Evolutionary conservation across 2,888 invertebrate species (phyloP).

Genomic region (Eristalinus aeneus): DNA sequence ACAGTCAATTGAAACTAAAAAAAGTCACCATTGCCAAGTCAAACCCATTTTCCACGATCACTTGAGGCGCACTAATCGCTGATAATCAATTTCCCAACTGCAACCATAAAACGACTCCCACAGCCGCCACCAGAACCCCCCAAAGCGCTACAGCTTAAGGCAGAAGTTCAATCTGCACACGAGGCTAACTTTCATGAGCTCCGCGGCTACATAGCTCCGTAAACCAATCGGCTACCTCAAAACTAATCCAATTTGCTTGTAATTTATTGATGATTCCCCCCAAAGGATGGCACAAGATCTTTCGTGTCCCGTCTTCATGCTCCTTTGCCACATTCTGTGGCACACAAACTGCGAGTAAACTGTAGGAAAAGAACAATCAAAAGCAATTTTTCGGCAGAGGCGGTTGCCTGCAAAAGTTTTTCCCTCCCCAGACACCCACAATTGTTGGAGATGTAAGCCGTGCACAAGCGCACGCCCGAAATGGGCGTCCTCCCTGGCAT

Average conservation of each 20-base stretch:
- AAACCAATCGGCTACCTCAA: constrained; percentile 60
- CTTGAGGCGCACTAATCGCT: not conserved
- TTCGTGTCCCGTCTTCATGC: not conserved
- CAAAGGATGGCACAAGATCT: not conserved
- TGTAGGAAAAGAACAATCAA: constrained; percentile 56
- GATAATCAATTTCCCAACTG: not conserved
- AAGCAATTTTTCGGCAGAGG: constrained; percentile 51
- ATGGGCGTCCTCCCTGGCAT: constrained; percentile 5
- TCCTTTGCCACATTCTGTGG: not conserved
- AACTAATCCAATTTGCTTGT: constrained; percentile 63
- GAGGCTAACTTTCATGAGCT: not conserved
- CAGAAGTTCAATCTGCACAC: not conserved
- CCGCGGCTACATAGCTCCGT: constrained; percentile 10
- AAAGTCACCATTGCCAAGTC: not conserved
- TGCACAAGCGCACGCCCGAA: not conserved
- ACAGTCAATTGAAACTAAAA: too few relatives aligned
- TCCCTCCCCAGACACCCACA: constrained; percentile 39
- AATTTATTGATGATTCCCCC: constrained; percentile 61
- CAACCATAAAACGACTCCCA: not conserved
- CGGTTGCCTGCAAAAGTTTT: constrained; percentile 28
- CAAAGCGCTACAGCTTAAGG: not conserved
- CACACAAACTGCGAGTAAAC: constrained; percentile 11
- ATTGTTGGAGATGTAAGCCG: not conserved
- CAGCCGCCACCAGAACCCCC: not conserved
- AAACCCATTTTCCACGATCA: not conserved